phyloP scores from a whole-genome alignment of 2,113 vertebrate species.

The Electrona antarctica region DNA sequence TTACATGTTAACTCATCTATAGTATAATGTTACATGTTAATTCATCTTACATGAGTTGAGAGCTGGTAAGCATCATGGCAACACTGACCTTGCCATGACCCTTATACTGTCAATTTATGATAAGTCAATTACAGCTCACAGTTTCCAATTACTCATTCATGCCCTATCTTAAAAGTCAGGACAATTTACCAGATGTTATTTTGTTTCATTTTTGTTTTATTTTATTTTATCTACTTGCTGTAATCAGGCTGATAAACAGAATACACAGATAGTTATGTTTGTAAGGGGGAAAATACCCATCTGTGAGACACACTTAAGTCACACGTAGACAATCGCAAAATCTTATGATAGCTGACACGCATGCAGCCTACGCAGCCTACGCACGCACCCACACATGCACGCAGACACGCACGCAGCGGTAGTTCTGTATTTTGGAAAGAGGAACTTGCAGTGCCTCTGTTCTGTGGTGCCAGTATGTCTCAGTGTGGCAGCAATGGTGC shows the following conservation, averaged over 20 bases:
- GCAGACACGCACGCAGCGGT: conserved; percentile 43
- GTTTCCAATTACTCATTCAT: too few relatives aligned
- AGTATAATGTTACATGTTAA: too few relatives aligned
- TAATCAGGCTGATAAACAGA: neutral
- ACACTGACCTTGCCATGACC: conserved; percentile 31
- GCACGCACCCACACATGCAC: conserved; percentile 35
- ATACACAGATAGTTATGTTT: too few relatives aligned
- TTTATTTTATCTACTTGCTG: too few relatives aligned
- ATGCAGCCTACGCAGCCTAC: conserved; percentile 38
- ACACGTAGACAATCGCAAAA: conserved; percentile 34
- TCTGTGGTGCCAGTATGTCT: conserved; percentile 81
- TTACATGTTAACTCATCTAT: conserved; percentile 22
- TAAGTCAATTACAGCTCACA: too few relatives aligned
- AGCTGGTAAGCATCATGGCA: neutral
- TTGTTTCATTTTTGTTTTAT: too few relatives aligned
- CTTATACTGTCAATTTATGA: neutral
- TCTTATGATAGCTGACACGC: conserved; percentile 28
- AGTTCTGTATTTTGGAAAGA: conserved; percentile 75
- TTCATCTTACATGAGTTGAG: too few relatives aligned
- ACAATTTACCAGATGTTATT: too few relatives aligned
- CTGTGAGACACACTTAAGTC: conserved; percentile 39
- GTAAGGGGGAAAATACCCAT: neutral
- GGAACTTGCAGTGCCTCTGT: conserved; percentile 70
- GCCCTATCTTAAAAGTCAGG: too few relatives aligned
- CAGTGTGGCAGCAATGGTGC: conserved; percentile 78